phyloP scores from a whole-genome alignment of 2,888 invertebrate species.

The Apotomis turbidana region DNA sequence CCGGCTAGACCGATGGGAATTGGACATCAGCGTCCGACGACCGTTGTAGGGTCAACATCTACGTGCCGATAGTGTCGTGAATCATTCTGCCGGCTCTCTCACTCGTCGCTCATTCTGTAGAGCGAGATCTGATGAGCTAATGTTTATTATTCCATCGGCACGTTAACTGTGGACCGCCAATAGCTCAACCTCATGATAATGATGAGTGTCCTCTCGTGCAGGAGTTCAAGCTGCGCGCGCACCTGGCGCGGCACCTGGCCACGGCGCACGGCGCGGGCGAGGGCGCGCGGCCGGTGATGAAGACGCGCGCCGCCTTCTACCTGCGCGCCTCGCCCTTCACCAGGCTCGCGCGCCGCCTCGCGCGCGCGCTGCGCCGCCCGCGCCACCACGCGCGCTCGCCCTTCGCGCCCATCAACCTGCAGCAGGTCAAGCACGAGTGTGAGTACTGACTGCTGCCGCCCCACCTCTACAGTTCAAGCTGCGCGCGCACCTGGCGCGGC shows the following conservation, averaged over 20 bases:
- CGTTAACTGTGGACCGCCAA: too few species aligned
- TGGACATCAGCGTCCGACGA: too few species aligned
- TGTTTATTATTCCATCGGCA: too few species aligned
- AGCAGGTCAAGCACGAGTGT: constrained; percentile 95
- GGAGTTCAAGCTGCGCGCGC: constrained; percentile 98
- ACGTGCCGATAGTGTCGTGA: too few species aligned
- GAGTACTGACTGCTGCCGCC: constrained; percentile 59
- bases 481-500: constrained; percentile 96
- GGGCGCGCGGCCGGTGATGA: constrained; percentile 95
- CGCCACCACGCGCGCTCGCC: constrained; percentile 95
- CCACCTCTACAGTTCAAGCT: constrained; percentile 89
- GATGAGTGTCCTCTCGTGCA: constrained; percentile 44
- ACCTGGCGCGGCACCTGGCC: constrained; percentile 96
- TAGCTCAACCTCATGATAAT: too few species aligned
- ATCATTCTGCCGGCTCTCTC: too few species aligned
- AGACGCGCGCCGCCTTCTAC: constrained; percentile 98
- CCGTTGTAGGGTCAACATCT: too few species aligned
- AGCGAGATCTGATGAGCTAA: too few species aligned
- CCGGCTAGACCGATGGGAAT: too few species aligned
- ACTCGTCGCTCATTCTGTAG: too few species aligned
- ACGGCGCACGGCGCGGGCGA: constrained; percentile 92
- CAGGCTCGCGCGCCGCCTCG: constrained; percentile 93
- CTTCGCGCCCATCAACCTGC: constrained; percentile 89
- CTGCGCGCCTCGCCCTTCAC: constrained; percentile 96
- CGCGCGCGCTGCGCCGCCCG: constrained; percentile 91